Percentiles rank a stretch among this genome's conserved stretches.
Evolutionary conservation across 2,888 invertebrate species (phyloP).

Genomic region (Brassicogethes aeneus): DNA sequence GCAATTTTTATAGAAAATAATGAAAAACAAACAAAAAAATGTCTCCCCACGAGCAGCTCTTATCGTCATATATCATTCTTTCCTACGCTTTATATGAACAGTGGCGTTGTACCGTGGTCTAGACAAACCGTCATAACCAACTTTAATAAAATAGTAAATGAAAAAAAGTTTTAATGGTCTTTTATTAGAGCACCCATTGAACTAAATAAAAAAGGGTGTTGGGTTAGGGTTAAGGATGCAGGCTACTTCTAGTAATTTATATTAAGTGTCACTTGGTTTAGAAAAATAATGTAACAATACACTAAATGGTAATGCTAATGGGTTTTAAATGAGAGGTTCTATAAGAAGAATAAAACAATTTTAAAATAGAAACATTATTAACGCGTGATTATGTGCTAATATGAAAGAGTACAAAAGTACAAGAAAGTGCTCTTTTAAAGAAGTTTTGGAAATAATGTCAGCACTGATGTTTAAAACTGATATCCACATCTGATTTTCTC

Average conservation of each 20-base stretch:
- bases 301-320: too few relatives aligned
- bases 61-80: background rate
- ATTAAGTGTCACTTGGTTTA: background rate
- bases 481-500: too few relatives aligned
- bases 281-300: too few relatives aligned
- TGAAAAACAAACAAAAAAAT: background rate
- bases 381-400: too few relatives aligned
- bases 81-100: background rate
- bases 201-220: background rate
- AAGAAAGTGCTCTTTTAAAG: too few relatives aligned
- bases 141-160: background rate
- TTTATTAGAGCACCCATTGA: background rate
- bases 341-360: too few relatives aligned
- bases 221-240: background rate
- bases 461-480: too few relatives aligned
- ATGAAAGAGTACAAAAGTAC: too few relatives aligned
- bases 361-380: too few relatives aligned
- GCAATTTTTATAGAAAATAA: background rate
- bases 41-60: too few relatives aligned
- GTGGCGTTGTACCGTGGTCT: background rate
- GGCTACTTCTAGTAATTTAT: background rate
- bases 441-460: too few relatives aligned
- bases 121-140: background rate
- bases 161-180: background rate
- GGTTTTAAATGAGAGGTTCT: too few relatives aligned